A percentile compares a stretch with the other conserved stretches of the same genome.
phyloP scores from a whole-genome alignment of 2,113 vertebrate species.

The Chamaea fasciata region DNA sequence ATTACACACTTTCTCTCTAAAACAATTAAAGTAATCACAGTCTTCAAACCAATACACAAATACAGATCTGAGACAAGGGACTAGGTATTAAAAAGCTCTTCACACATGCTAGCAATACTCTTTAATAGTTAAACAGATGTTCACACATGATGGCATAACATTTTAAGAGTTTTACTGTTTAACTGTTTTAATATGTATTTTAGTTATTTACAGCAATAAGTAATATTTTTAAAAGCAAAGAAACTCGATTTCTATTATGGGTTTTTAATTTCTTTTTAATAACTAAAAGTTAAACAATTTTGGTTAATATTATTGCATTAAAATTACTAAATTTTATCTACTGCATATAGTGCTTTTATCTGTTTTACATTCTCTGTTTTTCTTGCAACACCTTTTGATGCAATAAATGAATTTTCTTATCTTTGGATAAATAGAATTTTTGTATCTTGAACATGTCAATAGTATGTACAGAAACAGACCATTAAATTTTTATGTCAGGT shows the following conservation, averaged over 20 bases:
- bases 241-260: neutral
- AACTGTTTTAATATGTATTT: neutral
- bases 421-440: neutral
- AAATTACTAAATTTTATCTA: neutral
- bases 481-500: neutral
- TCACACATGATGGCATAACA: neutral
- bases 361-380: neutral
- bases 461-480: neutral
- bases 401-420: neutral
- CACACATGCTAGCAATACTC: neutral
- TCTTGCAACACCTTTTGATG: neutral
- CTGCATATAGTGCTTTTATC: neutral
- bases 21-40: neutral
- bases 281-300: neutral
- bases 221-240: neutral
- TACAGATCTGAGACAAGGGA: neutral
- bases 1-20: neutral
- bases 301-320: neutral
- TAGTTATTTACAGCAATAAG: neutral
- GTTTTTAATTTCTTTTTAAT: neutral
- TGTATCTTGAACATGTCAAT: neutral
- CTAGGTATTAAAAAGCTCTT: neutral
- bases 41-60: neutral
- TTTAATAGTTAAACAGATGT: neutral
- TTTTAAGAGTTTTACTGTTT: neutral